Evolutionary conservation across 2,888 invertebrate species (phyloP), one percentile per base, ranked within the genome.

Genomic region (Rhagophthalmus giganteus): DNA sequence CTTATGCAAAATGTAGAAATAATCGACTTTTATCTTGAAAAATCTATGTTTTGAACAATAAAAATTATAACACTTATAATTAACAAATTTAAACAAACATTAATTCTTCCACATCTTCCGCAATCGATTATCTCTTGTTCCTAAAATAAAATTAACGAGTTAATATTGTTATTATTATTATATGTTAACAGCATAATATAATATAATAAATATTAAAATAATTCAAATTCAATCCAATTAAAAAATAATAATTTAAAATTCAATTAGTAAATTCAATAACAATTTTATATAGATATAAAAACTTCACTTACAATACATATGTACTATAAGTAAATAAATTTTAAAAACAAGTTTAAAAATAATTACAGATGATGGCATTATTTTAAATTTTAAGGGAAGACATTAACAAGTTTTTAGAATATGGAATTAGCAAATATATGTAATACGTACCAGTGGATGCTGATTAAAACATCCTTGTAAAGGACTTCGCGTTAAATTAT

Each of bases 401-500:
- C 20, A 20, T 7, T 31, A 16, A 34, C 16, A 20, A 20, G 3
- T 20, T 20, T 20, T 20, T 20, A 20, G 3, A 20, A 7, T 20
- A 5, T 5, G 7, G 20, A 7, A n/a, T 14, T 7, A 14, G n/a
- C n/a, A n/a, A 33, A 9, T 33, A 30, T 26, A 37, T 24, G 45
- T 28, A 46, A 42, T 35, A 55, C 63, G 74, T 74, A 87, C 87
- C 76, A 82, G 76, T 26, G 84, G 82, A 74, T 90, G 86, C 61
- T 86, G 84, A 39, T 89, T 88, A 66, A 80, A 90, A 69, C 91
- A 91, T 45, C 85, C 88, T 50, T 85, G 82, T 14, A 90, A 78
- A 48, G 85, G 78, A 56, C 89, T 75, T 20, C 90, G 76, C 2
- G 80, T 78, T 57, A 89, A 76, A 45, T 80, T 79, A 58, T 87